Base-by-base conservation (phyloP, 2,113 vertebrate genomes). In the Sinocyclocheilus rhinocerous region DNA sequence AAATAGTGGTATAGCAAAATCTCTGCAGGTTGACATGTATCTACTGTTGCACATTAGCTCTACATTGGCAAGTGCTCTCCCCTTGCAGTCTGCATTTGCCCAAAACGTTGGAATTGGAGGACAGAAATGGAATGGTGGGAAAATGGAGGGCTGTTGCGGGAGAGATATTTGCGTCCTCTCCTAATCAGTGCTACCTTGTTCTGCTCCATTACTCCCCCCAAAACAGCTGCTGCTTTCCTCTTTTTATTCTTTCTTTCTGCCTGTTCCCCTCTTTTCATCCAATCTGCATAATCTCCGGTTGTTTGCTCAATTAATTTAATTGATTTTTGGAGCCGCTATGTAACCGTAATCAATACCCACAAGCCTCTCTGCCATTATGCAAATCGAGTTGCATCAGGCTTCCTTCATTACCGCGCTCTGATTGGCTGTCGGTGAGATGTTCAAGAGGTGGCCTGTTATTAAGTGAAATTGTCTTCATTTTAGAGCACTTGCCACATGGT, bases 161-260 rank as follows among this genome's bases (percentile, higher is more conserved):
- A 84, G 76, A 82, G 69, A 85, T 57, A 59, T 39, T 16, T 67
- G 39, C 52, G 87, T 88, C 85, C 90, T 87, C 88, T 90, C 84
- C 87, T 67, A 93, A 94, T 93, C 94, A 94, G 86, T 88, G 84
- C 80, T 29, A 42, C 83, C 90, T 91, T 92, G 91, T 94, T 93
- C 89, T 59, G 86, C 82, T 84, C 88, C 90, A 92, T 92, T 90
- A 89, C 72, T 81, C 87, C 90, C 84, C 69, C 85, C 76, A 85
- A 87, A 89, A 87, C 93, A 92, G 92, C 92, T 92, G 92, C 77
- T 91, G 70, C 55, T 88, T 87, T 84, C 63, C 69, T 52, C 42
- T 72, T 80, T 61, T 67, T 63, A 69, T 36, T 86, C 63, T 78
- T 76, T 84, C 63, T 81, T 57, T 61, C 70, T 84, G 67, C n/a